A percentile compares a stretch with the other conserved stretches of the same genome.
Conservation (phyloP, 2,113 vertebrate genomes). For the Pterocles orientalis region DNA sequence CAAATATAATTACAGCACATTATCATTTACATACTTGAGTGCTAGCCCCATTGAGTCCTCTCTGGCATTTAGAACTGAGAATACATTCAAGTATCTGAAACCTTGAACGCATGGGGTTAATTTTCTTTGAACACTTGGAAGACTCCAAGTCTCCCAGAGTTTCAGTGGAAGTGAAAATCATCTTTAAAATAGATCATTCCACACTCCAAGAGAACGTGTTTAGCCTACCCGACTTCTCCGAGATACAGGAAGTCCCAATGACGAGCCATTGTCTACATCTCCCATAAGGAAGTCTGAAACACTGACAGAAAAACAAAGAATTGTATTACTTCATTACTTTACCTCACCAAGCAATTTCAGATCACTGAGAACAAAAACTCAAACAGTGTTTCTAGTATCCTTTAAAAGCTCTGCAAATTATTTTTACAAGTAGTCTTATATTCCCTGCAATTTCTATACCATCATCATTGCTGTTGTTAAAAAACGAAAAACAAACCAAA, state of each 20-base stretch:
- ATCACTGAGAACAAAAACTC: not conserved
- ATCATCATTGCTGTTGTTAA: not conserved
- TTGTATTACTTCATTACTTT: slow-evolving; percentile 17
- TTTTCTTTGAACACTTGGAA: not conserved
- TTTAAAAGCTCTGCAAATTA: not conserved
- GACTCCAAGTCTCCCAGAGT: not conserved
- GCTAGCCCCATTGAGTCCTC: not conserved
- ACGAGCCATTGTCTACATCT: slow-evolving; percentile 94
- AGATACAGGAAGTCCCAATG: slow-evolving; percentile 89
- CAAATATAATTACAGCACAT: not conserved
- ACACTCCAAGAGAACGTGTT: not conserved
- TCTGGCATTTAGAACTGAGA: not conserved
- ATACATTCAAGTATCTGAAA: not conserved
- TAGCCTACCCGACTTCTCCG: slow-evolving; percentile 88
- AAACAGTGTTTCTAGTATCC: not conserved
- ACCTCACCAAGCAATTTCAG: not conserved
- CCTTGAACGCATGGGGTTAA: not conserved
- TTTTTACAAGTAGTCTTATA: not conserved
- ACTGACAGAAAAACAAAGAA: slow-evolving; percentile 74
- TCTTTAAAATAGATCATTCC: not conserved
- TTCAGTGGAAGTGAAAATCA: not conserved
- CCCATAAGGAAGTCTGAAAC: slow-evolving; percentile 99
- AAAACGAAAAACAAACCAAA: not conserved
- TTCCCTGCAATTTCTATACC: not conserved
- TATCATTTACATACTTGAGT: not conserved